Conservation (phyloP, 2,113 vertebrate genomes). For the Equus przewalskii region DNA sequence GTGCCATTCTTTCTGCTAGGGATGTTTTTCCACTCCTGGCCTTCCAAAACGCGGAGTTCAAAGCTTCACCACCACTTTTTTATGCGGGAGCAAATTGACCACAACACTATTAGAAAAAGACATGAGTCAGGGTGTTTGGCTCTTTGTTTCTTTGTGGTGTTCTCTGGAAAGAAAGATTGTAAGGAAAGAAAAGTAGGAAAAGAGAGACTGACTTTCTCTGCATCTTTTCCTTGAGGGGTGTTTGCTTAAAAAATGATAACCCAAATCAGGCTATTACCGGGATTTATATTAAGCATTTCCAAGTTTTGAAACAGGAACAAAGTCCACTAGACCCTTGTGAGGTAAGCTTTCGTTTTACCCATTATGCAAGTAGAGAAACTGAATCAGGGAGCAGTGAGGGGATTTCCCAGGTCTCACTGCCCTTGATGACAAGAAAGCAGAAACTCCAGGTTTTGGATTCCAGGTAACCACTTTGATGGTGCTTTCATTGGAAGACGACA, state of each 20-base stretch:
- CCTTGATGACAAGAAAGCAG: constrained; percentile 67
- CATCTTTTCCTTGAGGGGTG: constrained; percentile 71
- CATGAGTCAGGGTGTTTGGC: constrained; percentile 86
- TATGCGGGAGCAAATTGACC: constrained; percentile 88
- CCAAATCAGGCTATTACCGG: constrained; percentile 57
- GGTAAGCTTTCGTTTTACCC: constrained; percentile 74
- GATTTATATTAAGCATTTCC: constrained; percentile 70
- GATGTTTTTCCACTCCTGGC: constrained; percentile 87
- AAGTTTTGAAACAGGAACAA: constrained; percentile 75
- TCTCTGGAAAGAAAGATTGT: constrained; percentile 86
- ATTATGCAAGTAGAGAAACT: constrained; percentile 66
- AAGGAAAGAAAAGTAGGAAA: constrained; percentile 80
- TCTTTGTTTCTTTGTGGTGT: constrained; percentile 85
- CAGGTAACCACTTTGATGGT: constrained; percentile 67
- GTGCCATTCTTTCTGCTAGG: constrained; percentile 84
- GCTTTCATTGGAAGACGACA: constrained; percentile 61
- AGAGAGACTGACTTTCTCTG: constrained; percentile 75
- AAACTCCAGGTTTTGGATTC: constrained; percentile 56
- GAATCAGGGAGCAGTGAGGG: constrained; percentile 66
- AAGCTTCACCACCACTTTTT: constrained; percentile 87
- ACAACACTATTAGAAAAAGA: constrained; percentile 88
- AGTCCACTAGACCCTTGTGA: constrained; percentile 60
- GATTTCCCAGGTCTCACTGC: constrained; percentile 54
- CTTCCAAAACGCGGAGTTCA: constrained; percentile 89
- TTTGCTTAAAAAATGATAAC: constrained; percentile 77